Conservation (phyloP, 2,797 vertebrate species). For the Gastrophryne carolinensis region DNA sequence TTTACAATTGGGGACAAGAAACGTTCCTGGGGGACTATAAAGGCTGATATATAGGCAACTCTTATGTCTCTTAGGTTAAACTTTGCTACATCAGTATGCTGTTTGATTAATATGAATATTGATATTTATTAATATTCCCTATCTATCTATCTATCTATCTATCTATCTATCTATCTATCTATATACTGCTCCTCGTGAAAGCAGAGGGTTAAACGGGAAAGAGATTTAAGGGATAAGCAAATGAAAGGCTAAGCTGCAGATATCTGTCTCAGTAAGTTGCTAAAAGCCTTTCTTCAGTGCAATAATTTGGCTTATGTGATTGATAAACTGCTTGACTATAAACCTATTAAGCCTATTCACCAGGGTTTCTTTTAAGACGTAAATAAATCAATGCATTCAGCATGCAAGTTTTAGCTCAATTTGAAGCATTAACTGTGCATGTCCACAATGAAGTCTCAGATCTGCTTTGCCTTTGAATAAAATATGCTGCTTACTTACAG, state of each 20-base stretch:
- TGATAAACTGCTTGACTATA: conserved; percentile 40
- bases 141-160: no score
- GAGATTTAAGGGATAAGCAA: background rate
- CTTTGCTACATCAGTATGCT: no score
- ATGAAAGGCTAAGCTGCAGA: background rate
- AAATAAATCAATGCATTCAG: conserved; percentile 51
- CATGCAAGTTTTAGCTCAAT: conserved; percentile 45
- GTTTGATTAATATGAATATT: no score
- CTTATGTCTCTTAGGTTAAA: no score
- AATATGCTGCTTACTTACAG: background rate
- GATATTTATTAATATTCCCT: no score
- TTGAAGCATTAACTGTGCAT: conserved; percentile 48
- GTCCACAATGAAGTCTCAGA: conserved; percentile 32
- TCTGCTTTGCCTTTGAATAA: conserved; percentile 12
- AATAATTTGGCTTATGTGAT: conserved; percentile 45
- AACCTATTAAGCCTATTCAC: conserved; percentile 45
- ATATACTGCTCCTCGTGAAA: no score
- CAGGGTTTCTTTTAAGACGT: conserved; percentile 41
- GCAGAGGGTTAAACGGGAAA: background rate
- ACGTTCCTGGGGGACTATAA: no score
- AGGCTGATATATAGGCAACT: no score
- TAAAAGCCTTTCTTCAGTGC: conserved; percentile 26
- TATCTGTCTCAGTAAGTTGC: background rate
- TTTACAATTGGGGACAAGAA: no score
- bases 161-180: no score